Evolutionary conservation across 2,888 invertebrate genomes (phyloP).

Genomic region (Thalpophila matura): DNA sequence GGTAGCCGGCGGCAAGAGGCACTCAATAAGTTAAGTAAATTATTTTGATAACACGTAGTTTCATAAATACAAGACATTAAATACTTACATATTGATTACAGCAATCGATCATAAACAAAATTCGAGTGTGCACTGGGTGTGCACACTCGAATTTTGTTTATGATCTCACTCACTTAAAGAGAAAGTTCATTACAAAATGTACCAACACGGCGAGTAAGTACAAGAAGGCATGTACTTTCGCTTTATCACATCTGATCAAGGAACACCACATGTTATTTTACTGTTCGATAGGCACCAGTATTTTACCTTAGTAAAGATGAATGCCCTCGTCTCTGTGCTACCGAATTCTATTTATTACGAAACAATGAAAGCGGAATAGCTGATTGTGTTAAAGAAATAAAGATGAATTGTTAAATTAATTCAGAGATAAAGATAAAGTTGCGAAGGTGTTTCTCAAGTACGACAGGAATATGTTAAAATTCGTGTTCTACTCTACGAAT

Average conservation of each 20-base stretch:
- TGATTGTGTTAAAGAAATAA: neutral
- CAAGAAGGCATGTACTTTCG: constrained; percentile 68
- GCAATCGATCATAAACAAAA: constrained; percentile 54
- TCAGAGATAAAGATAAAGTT: constrained; percentile 4
- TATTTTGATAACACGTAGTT: neutral
- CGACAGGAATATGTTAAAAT: constrained; percentile 24
- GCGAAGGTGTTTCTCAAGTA: constrained; percentile 1
- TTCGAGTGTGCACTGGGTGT: constrained; percentile 55
- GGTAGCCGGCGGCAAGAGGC: too few relatives aligned
- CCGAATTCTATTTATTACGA: constrained; percentile 9
- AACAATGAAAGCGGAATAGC: constrained; percentile 15
- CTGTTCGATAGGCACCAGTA: constrained; percentile 36
- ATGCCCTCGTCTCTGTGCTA: constrained; percentile 18
- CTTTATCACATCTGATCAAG: constrained; percentile 63
- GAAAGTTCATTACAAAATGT: constrained; percentile 70
- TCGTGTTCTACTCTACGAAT: constrained; percentile 6
- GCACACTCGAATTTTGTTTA: too few relatives aligned
- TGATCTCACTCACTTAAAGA: constrained; percentile 69
- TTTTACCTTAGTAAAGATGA: constrained; percentile 32
- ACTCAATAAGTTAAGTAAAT: neutral
- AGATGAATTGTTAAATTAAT: constrained; percentile 2
- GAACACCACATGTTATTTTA: constrained; percentile 55
- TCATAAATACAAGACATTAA: constrained; percentile 19
- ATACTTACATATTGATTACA: constrained; percentile 57
- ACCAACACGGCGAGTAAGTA: constrained; percentile 51